Percentiles rank a stretch among this genome's conserved stretches.
These are phyloP conservation scores for Petrocephalus microphthalmus DNA, from an alignment of 2,113 vertebrate genomes.

Conservation along the genomic window DNA sequence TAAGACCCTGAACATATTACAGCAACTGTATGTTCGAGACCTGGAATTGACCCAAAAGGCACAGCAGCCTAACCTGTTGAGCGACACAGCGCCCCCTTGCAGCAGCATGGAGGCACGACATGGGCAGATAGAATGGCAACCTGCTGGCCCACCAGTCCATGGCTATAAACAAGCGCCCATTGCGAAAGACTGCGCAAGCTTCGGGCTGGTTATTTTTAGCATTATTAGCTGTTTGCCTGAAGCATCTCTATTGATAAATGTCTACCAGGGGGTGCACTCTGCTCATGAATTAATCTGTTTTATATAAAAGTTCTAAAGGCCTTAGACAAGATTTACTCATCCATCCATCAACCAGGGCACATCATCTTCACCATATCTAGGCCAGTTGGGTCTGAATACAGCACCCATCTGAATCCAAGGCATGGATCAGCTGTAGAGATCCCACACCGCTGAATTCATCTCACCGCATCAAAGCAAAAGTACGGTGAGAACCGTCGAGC, in stretches of 20 bases:
- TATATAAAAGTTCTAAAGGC: not conserved
- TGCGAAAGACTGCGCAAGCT: not conserved
- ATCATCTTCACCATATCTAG: not conserved
- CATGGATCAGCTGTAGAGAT: not conserved
- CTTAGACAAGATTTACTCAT: not conserved
- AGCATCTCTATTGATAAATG: not conserved
- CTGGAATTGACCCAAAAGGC: not conserved
- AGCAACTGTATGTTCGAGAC: not conserved
- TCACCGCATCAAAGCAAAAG: not conserved
- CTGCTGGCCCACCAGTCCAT: not conserved
- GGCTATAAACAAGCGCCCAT: not conserved
- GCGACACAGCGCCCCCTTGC: not conserved
- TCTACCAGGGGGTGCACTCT: not conserved
- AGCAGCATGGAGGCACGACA: not conserved
- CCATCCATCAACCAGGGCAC: not conserved
- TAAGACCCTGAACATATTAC: not conserved
- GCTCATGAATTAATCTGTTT: not conserved
- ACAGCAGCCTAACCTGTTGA: not conserved
- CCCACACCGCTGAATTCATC: not conserved
- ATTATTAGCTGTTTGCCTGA: not conserved
- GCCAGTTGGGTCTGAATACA: not conserved
- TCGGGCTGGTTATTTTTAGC: not conserved
- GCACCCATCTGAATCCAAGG: not conserved
- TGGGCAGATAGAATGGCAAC: too few species aligned
- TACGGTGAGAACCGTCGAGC: not conserved